Percentiles rank a stretch among this genome's conserved stretches.
Evolutionary conservation across 2,888 invertebrate genomes (phyloP).

Genomic region (Epiblema foenella): DNA sequence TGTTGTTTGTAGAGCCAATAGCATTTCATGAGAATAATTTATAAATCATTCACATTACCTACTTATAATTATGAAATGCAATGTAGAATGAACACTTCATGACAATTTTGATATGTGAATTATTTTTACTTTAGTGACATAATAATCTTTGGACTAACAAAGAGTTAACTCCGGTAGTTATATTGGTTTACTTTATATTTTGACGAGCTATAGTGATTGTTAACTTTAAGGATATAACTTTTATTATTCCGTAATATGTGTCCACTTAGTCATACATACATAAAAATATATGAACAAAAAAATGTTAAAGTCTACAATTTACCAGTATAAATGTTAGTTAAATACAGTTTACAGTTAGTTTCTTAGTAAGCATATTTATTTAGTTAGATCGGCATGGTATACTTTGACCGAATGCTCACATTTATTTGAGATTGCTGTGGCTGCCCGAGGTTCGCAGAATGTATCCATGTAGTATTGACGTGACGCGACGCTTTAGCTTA

Average conservation of each 20-base stretch:
- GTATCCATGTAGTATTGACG: conserved; percentile 51
- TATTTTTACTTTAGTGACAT: conserved; percentile 29
- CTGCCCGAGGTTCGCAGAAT: conserved; percentile 26
- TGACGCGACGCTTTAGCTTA: conserved; percentile 55
- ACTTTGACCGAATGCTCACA: conserved; percentile 33
- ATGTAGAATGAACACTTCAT: conserved; percentile 53
- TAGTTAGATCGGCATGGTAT: conserved; percentile 24
- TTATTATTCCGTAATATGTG: conserved; percentile 42
- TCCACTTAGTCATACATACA: conserved; percentile 37
- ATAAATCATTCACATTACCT: conserved; percentile 59
- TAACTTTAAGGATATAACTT: conserved; percentile 42
- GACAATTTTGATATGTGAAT: conserved; percentile 56
- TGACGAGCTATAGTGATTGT: conserved; percentile 41
- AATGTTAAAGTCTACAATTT: conserved; percentile 37
- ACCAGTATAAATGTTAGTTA: conserved; percentile 42
- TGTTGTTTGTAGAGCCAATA: conserved; percentile 71
- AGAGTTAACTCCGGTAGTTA: conserved; percentile 32
- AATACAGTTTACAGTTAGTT: conserved; percentile 26
- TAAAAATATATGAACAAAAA: conserved; percentile 38
- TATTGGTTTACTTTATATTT: conserved; percentile 28
- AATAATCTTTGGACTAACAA: conserved; percentile 29
- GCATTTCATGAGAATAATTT: conserved; percentile 65
- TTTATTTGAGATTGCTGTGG: conserved; percentile 31
- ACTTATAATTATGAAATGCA: conserved; percentile 51
- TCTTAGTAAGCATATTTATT: conserved; percentile 43